Conservation (phyloP, 2,113 vertebrate genomes). For the Toxotes jaculatrix region DNA sequence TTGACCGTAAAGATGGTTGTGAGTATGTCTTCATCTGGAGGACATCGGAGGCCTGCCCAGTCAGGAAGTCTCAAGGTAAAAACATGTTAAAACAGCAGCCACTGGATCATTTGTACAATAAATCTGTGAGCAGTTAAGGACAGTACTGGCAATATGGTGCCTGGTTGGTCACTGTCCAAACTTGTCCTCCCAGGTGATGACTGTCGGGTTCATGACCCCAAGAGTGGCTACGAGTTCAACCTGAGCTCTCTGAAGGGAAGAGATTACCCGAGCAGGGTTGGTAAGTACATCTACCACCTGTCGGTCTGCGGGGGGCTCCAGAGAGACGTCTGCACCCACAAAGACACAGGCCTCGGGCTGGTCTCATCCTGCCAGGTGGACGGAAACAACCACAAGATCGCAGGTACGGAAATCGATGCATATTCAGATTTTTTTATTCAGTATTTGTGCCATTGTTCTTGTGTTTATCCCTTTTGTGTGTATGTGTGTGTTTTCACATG, state of each 20-base stretch:
- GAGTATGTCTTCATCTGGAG: constrained; percentile 96
- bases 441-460: not conserved
- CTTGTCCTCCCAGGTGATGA: constrained; percentile 82
- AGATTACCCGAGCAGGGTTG: constrained; percentile 81
- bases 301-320: constrained; percentile 88
- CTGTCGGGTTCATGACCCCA: constrained; percentile 91
- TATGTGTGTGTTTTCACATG: not conserved
- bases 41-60: constrained; percentile 92
- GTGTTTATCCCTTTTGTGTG: not conserved
- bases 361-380: constrained; percentile 91
- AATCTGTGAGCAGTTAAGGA: not conserved
- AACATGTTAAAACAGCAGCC: not conserved
- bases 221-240: constrained; percentile 88
- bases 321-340: constrained; percentile 74
- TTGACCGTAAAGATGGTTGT: constrained; percentile 88
- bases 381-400: constrained; percentile 77
- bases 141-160: too few relatives aligned
- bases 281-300: constrained; percentile 90
- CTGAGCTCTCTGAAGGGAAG: constrained; percentile 85
- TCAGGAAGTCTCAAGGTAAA: constrained; percentile 88
- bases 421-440: not conserved
- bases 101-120: not conserved
- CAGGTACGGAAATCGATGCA: constrained; percentile 83
- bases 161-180: not conserved
- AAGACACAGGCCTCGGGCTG: rapidly evolving